A percentile compares a stretch with the other conserved stretches of the same genome.
Conservation (phyloP, 2,797 vertebrate genomes). For the Hoplostethus atlanticus region DNA sequence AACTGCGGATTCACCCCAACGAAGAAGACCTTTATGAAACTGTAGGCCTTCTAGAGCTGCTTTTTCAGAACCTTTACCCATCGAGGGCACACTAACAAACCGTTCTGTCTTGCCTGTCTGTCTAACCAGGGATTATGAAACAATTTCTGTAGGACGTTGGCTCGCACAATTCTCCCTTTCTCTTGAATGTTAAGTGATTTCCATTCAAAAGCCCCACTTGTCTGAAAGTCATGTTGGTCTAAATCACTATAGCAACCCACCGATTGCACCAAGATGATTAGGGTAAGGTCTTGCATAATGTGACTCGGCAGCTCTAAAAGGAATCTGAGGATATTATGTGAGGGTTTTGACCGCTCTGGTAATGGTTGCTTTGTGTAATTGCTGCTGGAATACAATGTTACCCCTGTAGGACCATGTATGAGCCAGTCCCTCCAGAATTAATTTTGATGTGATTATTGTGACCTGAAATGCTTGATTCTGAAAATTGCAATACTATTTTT, state of each 20-base stretch:
- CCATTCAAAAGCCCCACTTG: slow-evolving; percentile 50
- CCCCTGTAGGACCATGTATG: slow-evolving; percentile 25
- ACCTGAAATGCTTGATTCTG: no score
- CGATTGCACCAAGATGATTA: slow-evolving; percentile 48
- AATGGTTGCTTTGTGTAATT: slow-evolving; percentile 42
- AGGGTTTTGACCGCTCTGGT: slow-evolving; percentile 3
- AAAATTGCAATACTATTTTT: no score
- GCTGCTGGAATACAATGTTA: slow-evolving; percentile 32
- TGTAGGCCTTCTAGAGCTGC: slow-evolving; percentile 1
- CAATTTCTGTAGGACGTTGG: slow-evolving; percentile 52
- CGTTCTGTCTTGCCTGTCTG: slow-evolving; percentile 21
- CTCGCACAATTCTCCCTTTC: slow-evolving; percentile 34
- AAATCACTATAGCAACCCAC: slow-evolving; percentile 62
- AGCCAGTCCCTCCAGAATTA: background rate
- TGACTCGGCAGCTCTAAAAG: slow-evolving; percentile 37
- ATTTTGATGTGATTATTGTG: no score
- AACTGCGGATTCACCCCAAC: background rate
- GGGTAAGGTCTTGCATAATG: slow-evolving; percentile 55
- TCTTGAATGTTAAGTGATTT: slow-evolving; percentile 32
- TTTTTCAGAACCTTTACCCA: slow-evolving; percentile 10
- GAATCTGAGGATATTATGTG: slow-evolving; percentile 36
- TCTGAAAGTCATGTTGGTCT: slow-evolving; percentile 41
- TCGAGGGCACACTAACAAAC: slow-evolving; percentile 29
- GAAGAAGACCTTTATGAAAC: background rate
- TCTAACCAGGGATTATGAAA: slow-evolving; percentile 43